phyloP scores from a whole-genome alignment of 2,888 invertebrate species.

The Diloba caeruleocephala region DNA sequence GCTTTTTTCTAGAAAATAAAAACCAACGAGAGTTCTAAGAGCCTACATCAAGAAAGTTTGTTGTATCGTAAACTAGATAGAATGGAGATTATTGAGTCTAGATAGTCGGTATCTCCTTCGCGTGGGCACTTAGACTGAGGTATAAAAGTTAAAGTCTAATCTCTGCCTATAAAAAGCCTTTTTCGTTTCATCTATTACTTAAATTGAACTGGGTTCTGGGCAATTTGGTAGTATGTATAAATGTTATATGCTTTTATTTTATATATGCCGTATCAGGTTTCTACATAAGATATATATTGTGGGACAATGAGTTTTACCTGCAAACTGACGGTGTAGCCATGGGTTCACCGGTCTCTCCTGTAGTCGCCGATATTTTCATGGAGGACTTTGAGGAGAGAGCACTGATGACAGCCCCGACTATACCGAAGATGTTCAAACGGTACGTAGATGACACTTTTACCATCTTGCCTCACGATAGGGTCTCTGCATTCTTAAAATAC shows the following conservation, averaged over 20 bases:
- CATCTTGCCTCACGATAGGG: no score
- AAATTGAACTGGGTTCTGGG: slow-evolving; percentile 2
- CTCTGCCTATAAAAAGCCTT: slow-evolving; percentile 33
- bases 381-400: no score
- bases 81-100: slow-evolving; percentile 10
- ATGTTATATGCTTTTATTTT: background rate
- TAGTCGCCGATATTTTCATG: no score
- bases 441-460: no score
- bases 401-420: no score
- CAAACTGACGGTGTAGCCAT: no score
- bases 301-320: no score
- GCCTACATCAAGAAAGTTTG: slow-evolving; percentile 32
- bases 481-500: no score
- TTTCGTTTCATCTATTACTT: slow-evolving; percentile 11
- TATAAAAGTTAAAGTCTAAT: slow-evolving; percentile 20
- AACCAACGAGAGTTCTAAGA: slow-evolving; percentile 24
- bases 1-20: slow-evolving; percentile 38
- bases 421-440: no score
- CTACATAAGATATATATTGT: no score
- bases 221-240: background rate
- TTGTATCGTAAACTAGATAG: slow-evolving; percentile 24
- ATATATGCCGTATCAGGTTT: no score
- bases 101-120: background rate
- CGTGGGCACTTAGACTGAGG: slow-evolving; percentile 16
- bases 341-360: no score